Base-by-base conservation (phyloP, 2,888 invertebrate genomes). In the Dilophus febrilis region DNA sequence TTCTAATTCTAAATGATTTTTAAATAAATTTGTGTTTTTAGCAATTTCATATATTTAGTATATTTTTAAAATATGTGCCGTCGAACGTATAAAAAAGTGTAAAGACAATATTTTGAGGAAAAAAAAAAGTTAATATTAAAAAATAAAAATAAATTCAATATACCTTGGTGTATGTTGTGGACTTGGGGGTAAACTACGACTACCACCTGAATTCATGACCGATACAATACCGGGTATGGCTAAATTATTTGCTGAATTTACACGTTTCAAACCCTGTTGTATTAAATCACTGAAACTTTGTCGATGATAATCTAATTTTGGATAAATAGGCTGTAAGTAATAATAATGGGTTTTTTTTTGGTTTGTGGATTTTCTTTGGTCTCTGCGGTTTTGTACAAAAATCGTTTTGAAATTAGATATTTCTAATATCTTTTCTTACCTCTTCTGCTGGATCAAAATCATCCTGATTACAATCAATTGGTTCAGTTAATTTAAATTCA, bases 111-210 rank as follows among this genome's bases (percentile, higher is more conserved):
- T n/a, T n/a, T n/a, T n/a, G n/a, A n/a, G n/a, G n/a, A n/a, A n/a
- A n/a, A n/a, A n/a, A n/a, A n/a, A n/a, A n/a, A n/a, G n/a, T n/a
- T n/a, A n/a, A n/a, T n/a, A n/a, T n/a, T n/a, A n/a, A n/a, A n/a
- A n/a, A n/a, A n/a, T n/a, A n/a, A n/a, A n/a, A n/a, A n/a, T n/a
- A n/a, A n/a, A n/a, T n/a, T n/a, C n/a, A n/a, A n/a, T 48, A 48
- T 42, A 61, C 61, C 59, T 72, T 50, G 80, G 78, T 5, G 78
- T 76, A 51, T 78, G 75, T 49, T 78, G 78, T 7, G 81, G 80
- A 44, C 78, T 78, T n/a, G 78, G 80, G 35, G 81, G 81, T 48
- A 81, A 59, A 48, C 79, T 80, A 45, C 72, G 67, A 19, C 76
- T 74, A 41, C 61, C 59, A 41, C 61, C 59, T 10, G 67, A 64